Evolutionary conservation across 2,113 vertebrate species (phyloP).

Genomic region (Stigmatopora argus): DNA sequence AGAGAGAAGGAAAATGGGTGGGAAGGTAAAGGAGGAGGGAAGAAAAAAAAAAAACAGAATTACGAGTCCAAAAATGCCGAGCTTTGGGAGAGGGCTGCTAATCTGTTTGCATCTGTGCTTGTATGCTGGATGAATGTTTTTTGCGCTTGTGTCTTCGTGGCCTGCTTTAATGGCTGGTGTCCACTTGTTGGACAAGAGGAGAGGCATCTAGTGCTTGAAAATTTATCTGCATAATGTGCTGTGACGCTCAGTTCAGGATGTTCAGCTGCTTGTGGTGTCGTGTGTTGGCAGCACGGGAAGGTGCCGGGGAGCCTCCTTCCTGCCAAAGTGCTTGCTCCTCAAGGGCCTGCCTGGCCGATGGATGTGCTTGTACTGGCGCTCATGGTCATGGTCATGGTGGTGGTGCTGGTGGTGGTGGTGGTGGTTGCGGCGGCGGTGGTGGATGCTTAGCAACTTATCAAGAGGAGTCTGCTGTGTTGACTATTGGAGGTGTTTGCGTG

Average conservation of each 20-base stretch:
- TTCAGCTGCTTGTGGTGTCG: conserved; percentile 55
- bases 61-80: conserved; percentile 65
- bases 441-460: conserved; percentile 50
- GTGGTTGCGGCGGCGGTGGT: conserved; percentile 18
- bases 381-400: conserved; percentile 15
- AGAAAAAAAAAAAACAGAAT: conserved; percentile 42
- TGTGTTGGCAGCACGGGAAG: conserved; percentile 56
- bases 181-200: conserved; percentile 46
- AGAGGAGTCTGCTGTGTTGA: conserved; percentile 55
- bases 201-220: conserved; percentile 54
- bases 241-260: conserved; percentile 47
- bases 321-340: conserved; percentile 64
- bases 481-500: conserved; percentile 55
- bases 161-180: conserved; percentile 42
- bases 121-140: conserved; percentile 66
- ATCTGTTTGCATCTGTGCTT: conserved; percentile 66
- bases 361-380: conserved; percentile 55
- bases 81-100: conserved; percentile 43
- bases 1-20: conserved; percentile 47
- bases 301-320: conserved; percentile 45
- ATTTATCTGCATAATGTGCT: conserved; percentile 59
- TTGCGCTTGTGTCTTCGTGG: conserved; percentile 65
- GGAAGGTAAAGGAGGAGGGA: conserved; percentile 33
- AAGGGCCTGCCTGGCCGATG: conserved; percentile 53
- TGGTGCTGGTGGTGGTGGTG: background rate